These are phyloP conservation scores for Leptogaster cylindrica DNA, from an alignment of 2,888 invertebrate genomes.

Conservation along the genomic window DNA sequence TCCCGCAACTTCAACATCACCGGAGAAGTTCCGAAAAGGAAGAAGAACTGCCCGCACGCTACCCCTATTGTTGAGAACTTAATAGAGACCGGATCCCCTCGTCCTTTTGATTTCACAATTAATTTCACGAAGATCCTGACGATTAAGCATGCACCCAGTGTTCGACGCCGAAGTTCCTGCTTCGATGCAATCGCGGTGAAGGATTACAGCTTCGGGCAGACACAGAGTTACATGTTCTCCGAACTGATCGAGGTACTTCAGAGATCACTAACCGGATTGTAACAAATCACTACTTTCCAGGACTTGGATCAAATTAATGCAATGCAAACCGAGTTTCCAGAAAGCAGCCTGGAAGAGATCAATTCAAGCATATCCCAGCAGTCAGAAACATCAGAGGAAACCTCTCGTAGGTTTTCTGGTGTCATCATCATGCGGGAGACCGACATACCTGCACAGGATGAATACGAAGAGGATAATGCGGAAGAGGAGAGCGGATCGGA, in stretches of 20 bases:
- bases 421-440: conserved; percentile 47
- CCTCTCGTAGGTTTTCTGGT: conserved; percentile 46
- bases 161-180: background rate
- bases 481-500: conserved; percentile 42
- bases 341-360: conserved; percentile 55
- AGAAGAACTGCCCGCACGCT: background rate
- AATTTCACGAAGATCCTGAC: conserved; percentile 56
- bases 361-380: conserved; percentile 53
- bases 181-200: conserved; percentile 6
- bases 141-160: conserved; percentile 49
- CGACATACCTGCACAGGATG: conserved; percentile 40
- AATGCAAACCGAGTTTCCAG: conserved; percentile 53
- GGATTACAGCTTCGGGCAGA: background rate
- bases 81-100: conserved; percentile 55
- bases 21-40: background rate
- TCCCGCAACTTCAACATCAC: background rate
- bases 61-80: conserved; percentile 53
- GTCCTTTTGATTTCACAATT: conserved; percentile 55
- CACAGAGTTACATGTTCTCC: conserved; percentile 54
- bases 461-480: conserved; percentile 18
- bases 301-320: conserved; percentile 40
- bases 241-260: conserved; percentile 54
- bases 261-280: too few relatives aligned
- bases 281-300: too few relatives aligned
- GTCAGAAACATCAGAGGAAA: conserved; percentile 42